A percentile compares a stretch with the other conserved stretches of the same genome.
These are phyloP conservation scores for Drosophila asahinai DNA, from an alignment of 1,140 invertebrate genomes.

Conservation along the genomic window DNA sequence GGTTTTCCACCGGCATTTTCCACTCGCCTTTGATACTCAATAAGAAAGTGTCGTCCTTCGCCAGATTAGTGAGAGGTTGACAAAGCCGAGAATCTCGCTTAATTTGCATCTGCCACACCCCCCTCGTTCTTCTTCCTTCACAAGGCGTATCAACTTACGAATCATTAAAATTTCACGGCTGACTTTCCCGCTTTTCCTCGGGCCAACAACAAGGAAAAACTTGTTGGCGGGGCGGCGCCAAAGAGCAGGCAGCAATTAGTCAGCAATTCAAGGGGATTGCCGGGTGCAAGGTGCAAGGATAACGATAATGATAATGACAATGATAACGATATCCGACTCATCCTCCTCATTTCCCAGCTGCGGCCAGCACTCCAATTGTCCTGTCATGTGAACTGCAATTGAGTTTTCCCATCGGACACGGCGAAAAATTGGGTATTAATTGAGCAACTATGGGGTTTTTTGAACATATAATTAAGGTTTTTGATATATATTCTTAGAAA, in stretches of 20 bases:
- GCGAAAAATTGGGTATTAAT: constrained; percentile 19
- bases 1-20: constrained; percentile 37
- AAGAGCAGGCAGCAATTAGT: constrained; percentile 65
- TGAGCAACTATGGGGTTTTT: neutral
- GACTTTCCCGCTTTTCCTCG: constrained; percentile 55
- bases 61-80: constrained; percentile 51
- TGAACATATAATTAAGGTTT: neutral
- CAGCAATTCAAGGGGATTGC: constrained; percentile 52
- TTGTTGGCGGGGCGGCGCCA: constrained; percentile 31
- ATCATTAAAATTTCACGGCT: constrained; percentile 83
- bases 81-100: constrained; percentile 53
- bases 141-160: constrained; percentile 81
- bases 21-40: constrained; percentile 75
- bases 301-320: constrained; percentile 31
- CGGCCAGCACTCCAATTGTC: constrained; percentile 32
- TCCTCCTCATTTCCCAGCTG: constrained; percentile 1
- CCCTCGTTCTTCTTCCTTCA: constrained; percentile 27
- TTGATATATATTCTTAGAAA: neutral
- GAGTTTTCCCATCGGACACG: constrained; percentile 29
- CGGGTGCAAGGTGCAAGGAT: constrained; percentile 11
- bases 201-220: constrained; percentile 1
- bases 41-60: constrained; percentile 69
- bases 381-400: constrained; percentile 50
- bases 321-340: constrained; percentile 47
- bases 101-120: constrained; percentile 60